phyloP scores from a whole-genome alignment of 2,797 vertebrate species.

The Tarsius wallacei region DNA sequence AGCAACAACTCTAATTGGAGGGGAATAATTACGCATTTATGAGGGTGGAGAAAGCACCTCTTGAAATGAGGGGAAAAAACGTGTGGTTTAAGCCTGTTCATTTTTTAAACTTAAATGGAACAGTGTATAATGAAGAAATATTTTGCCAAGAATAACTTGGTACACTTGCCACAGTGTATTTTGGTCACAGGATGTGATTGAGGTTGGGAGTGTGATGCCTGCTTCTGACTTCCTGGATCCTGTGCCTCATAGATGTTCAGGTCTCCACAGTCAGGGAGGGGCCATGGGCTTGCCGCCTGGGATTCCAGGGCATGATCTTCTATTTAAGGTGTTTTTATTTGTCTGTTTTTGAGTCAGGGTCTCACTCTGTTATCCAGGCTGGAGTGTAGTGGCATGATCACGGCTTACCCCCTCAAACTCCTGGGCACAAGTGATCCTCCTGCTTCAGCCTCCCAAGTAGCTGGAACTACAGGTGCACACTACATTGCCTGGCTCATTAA shows the following conservation, averaged over 20 bases:
- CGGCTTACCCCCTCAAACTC: no score
- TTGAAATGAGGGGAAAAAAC: not conserved
- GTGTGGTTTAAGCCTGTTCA: conserved; percentile 10
- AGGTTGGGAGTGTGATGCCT: not conserved
- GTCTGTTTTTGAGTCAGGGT: no score
- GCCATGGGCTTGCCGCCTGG: fast-evolving
- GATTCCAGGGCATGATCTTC: fast-evolving
- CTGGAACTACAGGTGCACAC: no score
- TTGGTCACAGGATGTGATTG: conserved; percentile 28
- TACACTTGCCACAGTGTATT: not conserved
- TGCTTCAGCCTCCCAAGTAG: no score
- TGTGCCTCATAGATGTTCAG: fast-evolving
- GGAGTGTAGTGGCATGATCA: no score
- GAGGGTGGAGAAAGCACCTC: not conserved
- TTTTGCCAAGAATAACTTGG: conserved; percentile 75
- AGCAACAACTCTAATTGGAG: not conserved
- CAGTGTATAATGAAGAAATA: conserved; percentile 55
- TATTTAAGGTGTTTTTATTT: no score
- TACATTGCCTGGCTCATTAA: no score
- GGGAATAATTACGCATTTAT: not conserved
- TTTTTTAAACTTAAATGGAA: conserved; percentile 35
- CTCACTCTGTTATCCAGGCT: no score
- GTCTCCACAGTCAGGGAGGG: fast-evolving
- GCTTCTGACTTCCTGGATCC: not conserved
- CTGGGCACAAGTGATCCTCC: no score